These are phyloP conservation scores for Ctenosaura bakeri DNA, from an alignment of 2,797 vertebrate species.

Conservation along the genomic window DNA sequence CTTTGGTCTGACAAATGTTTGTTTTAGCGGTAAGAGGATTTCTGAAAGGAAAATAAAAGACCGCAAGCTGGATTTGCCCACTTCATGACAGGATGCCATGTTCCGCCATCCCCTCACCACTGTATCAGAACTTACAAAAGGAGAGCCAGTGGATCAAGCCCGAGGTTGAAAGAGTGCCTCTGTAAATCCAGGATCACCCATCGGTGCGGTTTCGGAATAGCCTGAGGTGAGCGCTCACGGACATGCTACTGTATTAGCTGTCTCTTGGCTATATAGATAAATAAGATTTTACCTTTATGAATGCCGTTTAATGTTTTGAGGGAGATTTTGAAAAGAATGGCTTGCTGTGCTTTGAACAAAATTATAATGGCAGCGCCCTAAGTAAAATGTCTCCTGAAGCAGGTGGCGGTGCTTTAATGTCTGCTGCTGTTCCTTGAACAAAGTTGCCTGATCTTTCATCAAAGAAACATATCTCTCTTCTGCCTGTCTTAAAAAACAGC, in stretches of 20 bases:
- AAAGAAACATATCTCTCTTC: slow-evolving; percentile 84
- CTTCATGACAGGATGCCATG: background rate
- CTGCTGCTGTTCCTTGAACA: slow-evolving; percentile 80
- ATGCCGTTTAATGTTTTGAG: background rate
- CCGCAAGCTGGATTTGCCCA: background rate
- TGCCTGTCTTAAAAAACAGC: slow-evolving; percentile 87
- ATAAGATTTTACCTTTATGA: background rate
- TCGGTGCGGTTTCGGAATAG: background rate
- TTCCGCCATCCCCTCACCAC: no score
- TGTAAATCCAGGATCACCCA: background rate
- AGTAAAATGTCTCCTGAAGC: slow-evolving; percentile 63
- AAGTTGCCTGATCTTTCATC: slow-evolving; percentile 84
- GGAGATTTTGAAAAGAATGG: background rate
- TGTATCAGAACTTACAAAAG: no score
- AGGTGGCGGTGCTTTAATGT: slow-evolving; percentile 50
- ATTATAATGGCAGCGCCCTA: slow-evolving; percentile 34
- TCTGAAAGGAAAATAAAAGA: background rate
- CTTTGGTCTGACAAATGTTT: background rate
- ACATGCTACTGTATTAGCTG: background rate
- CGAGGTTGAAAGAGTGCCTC: background rate
- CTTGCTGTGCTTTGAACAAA: background rate
- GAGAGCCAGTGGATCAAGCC: no score
- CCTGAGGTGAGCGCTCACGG: no score
- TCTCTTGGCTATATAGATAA: background rate
- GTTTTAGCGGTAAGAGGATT: background rate